Evolutionary conservation across 2,888 invertebrate genomes (phyloP), one percentile per base, ranked within the genome.

Genomic region (Tiliacea citrago): DNA sequence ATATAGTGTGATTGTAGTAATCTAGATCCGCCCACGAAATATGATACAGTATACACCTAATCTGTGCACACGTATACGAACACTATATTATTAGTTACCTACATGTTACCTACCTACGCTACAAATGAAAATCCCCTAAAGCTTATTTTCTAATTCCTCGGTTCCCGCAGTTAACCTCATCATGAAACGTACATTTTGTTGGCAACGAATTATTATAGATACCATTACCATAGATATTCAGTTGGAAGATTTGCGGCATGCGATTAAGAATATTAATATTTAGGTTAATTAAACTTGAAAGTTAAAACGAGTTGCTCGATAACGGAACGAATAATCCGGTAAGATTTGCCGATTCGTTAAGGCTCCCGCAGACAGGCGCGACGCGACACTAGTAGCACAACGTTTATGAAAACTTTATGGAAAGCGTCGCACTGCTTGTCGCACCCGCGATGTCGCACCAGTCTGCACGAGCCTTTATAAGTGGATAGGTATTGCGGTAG

Each of bases 241-340:
- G 70, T 77, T 63, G 68, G 71, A 72, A 70, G 77, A 83, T 77
- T 83, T 77, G 73, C 72, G 77, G 74, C 66, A 63, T 63, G 63
- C 76, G 75, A 75, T 83, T 82, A 79, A 75, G 79, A 83, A 83
- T 81, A 86, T 85, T 87, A 77, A 86, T 79, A 86, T 83, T 84
- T 77, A 80, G 74, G 76, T 85, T 84, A 86, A 87, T 88, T 87
- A 88, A 83, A 81, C 76, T 78, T 75, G 78, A 84, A 83, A 83
- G 85, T 76, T 80, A 72, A 84, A 88, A 78, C 76, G 79, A 73
- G 67, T 77, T 73, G 71, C 75, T 77, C 65, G 81, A 80, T 85
- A 84, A 80, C 79, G 79, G 73, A 71, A 79, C 73, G 78, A 80
- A 85, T 80, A 81, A 82, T 79, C 75, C 73, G 75, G 70, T 76